A percentile compares a stretch with the other conserved stretches of the same genome.
Evolutionary conservation across 2,113 vertebrate species (phyloP).

Genomic region (Poeciliopsis occidentalis): DNA sequence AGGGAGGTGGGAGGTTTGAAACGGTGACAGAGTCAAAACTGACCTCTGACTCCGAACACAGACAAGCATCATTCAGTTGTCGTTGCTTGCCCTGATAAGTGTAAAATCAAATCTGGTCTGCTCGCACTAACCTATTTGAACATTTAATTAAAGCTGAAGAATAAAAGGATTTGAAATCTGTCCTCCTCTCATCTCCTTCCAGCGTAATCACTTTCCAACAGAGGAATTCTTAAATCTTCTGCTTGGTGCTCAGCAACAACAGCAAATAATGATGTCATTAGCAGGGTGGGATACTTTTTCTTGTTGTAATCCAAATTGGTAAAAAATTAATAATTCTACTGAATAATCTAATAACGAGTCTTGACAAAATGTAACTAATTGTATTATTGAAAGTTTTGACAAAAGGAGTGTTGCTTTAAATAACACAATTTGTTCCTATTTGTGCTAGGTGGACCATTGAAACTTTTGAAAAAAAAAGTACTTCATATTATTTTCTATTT

Average conservation of each 20-base stretch:
- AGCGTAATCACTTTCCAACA: conserved; percentile 57
- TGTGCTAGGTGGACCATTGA: too few species aligned
- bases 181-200: conserved; percentile 59
- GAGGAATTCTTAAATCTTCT: conserved; percentile 62
- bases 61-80: background rate
- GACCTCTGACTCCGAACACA: conserved; percentile 20
- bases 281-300: background rate
- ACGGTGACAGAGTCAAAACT: background rate
- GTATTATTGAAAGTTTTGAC: background rate
- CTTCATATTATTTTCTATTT: background rate
- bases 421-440: too few species aligned
- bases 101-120: conserved; percentile 7
- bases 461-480: too few species aligned
- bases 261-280: conserved; percentile 28
- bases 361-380: background rate
- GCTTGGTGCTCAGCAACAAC: conserved; percentile 51
- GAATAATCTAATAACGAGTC: conserved; percentile 21
- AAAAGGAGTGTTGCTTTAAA: background rate
- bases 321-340: conserved; percentile 6
- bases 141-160: conserved; percentile 63
- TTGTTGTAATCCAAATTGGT: background rate
- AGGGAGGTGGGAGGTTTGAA: background rate
- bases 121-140: conserved; percentile 37
- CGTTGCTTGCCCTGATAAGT: background rate
- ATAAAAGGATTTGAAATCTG: conserved; percentile 31